These are phyloP conservation scores for Triplophysa rosa DNA, from an alignment of 2,113 vertebrate species.

Conservation along the genomic window DNA sequence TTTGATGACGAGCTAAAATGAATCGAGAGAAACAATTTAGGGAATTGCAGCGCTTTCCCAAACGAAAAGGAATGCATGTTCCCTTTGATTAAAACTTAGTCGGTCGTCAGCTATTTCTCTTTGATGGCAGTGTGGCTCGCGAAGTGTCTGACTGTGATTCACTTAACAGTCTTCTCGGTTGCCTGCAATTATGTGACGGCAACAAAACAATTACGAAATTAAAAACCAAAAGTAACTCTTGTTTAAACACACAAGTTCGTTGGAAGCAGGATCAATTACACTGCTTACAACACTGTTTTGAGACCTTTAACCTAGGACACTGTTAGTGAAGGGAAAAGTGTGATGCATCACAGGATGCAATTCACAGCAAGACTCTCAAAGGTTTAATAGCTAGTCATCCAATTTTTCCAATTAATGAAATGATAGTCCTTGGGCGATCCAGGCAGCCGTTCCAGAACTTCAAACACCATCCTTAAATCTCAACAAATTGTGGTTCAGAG, in stretches of 20 bases:
- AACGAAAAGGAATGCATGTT: conserved; percentile 61
- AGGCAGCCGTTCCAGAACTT: not conserved
- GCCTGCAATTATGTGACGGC: conserved; percentile 65
- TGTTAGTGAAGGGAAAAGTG: not conserved
- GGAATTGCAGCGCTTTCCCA: conserved; percentile 39
- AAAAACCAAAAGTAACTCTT: conserved; percentile 44
- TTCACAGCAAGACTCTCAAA: not conserved
- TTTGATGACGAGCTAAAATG: conserved; percentile 36
- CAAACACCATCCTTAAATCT: conserved; percentile 18
- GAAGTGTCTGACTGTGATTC: conserved; percentile 33
- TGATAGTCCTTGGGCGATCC: conserved; percentile 11
- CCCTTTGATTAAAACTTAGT: conserved; percentile 63
- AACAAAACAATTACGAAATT: conserved; percentile 30
- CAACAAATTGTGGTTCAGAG: conserved; percentile 15
- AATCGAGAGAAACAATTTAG: conserved; percentile 40
- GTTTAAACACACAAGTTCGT: conserved; percentile 43
- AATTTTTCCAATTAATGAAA: conserved; percentile 36
- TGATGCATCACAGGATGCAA: not conserved
- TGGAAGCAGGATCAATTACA: conserved; percentile 51
- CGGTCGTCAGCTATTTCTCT: conserved; percentile 61
- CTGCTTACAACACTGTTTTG: conserved; percentile 36
- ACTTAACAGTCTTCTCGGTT: conserved; percentile 27
- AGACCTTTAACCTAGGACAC: conserved; percentile 11
- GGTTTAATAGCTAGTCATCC: conserved; percentile 29
- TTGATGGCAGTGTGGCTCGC: conserved; percentile 26